Evolutionary conservation across 2,113 vertebrate genomes (phyloP), one percentile per base, ranked within the genome.

Genomic region (Oryzias celebensis): DNA sequence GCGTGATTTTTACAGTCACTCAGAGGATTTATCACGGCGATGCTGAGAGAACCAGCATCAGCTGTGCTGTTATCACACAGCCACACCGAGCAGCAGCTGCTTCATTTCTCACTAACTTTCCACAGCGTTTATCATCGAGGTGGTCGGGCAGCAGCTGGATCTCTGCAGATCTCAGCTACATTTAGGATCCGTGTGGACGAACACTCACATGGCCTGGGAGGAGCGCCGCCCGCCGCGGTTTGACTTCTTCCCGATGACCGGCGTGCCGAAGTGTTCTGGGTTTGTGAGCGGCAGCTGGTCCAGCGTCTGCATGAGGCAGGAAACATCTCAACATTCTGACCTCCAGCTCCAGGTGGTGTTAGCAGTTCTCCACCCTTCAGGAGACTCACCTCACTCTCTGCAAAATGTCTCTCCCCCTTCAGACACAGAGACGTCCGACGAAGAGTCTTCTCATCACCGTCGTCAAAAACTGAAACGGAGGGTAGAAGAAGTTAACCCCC

Each of bases 401-500:
- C 97, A 84, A 99, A 99, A 85, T 99, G 97, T 79, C 97, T 92
- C 89, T 98, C 97, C 45, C 97, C 97, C 80, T 99, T 99, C 73
- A 99, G 90, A 85, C 97, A 99, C 75, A 99, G 89, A 0, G 97
- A 99, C 17, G 97, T 97, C 41, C 97, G 90, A 51, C 97, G 94
- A 54, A 99, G 88, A 16, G 97, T 99, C 86, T 96, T 96, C 91
- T 99, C 97, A 61, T 99, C 97, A 14, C 97, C 97, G 0, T 99
- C 97, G 77, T 99, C 97, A 88, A 99, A 99, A 75, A 99, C 97
- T 99, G 75, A 12, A 72, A 84, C 24, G 64, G 20, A 36, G 13
- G 17, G 23, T 14, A 41, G 2, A 22, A 13, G 14, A 45, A 10
- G n/a, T 43, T 22, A 17, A 14, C 1, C 18, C 16, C n/a, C 45